Percentiles rank a stretch among this genome's conserved stretches.
Evolutionary conservation across 2,888 invertebrate genomes (phyloP).

Genomic region (Lithophane socia): DNA sequence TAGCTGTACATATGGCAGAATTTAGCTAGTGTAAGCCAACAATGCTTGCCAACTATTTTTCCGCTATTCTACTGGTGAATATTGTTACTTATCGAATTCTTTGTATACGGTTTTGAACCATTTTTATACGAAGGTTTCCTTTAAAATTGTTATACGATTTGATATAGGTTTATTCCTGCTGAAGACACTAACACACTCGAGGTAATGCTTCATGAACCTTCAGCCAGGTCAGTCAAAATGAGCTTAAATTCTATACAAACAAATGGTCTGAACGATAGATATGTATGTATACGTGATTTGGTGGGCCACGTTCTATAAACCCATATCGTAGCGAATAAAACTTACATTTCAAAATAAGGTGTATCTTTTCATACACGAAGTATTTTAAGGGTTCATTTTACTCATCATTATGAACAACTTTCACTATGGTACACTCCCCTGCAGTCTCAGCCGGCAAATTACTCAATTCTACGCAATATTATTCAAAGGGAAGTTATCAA

Average conservation of each 20-base stretch:
- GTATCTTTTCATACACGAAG: no score
- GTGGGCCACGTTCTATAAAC: not conserved
- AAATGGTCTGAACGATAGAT: not conserved
- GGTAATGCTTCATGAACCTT: not conserved
- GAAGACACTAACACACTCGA: not conserved
- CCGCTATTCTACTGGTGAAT: slow-evolving; percentile 13
- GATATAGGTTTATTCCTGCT: not conserved
- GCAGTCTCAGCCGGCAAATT: not conserved
- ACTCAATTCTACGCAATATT: not conserved
- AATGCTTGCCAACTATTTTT: slow-evolving; percentile 35
- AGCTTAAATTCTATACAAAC: not conserved
- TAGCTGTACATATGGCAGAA: slow-evolving; percentile 12
- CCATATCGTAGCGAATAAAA: not conserved
- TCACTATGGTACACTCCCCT: no score
- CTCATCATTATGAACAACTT: no score
- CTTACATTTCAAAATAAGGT: no score
- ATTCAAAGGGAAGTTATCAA: not conserved
- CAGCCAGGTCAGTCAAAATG: not conserved
- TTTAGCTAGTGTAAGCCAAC: slow-evolving; percentile 37
- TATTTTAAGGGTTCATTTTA: no score
- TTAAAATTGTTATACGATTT: slow-evolving; percentile 12
- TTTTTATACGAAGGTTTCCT: not conserved
- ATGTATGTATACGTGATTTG: not conserved
- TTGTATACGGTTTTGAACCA: not conserved
- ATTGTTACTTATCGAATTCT: slow-evolving; percentile 28